Percentiles rank a stretch among this genome's conserved stretches.
These are phyloP conservation scores for Ricordea florida DNA, from an alignment of 92 coral and sea anemone genomes.

Conservation along the genomic window DNA sequence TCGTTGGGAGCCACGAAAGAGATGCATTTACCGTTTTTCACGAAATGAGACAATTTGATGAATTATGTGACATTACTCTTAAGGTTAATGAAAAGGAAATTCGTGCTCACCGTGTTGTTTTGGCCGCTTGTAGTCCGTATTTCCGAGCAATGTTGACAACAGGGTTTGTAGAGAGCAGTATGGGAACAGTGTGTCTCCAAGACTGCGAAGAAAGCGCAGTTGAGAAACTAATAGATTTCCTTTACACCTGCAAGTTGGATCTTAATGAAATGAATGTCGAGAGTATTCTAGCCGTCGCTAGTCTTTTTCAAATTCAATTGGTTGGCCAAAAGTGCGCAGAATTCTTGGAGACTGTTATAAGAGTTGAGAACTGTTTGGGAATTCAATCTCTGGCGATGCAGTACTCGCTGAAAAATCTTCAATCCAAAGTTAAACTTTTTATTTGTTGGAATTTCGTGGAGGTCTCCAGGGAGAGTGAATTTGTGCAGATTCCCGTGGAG, in stretches of 20 bases:
- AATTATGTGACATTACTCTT: slow-evolving; percentile 81
- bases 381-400: slow-evolving; percentile 84
- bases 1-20: slow-evolving; percentile 65
- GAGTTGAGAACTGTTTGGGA: slow-evolving; percentile 78
- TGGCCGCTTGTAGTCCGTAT: slow-evolving; percentile 92
- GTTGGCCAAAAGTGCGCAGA: slow-evolving; percentile 83
- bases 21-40: slow-evolving; percentile 68
- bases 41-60: slow-evolving; percentile 80
- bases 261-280: slow-evolving; percentile 70
- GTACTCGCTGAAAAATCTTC: slow-evolving; percentile 60
- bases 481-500: slow-evolving; percentile 61
- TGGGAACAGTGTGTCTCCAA: slow-evolving; percentile 70
- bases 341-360: slow-evolving; percentile 62
- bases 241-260: slow-evolving; percentile 73
- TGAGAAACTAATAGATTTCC: slow-evolving; percentile 70
- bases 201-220: slow-evolving; percentile 83
- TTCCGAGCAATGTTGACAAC: slow-evolving; percentile 92
- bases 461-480: slow-evolving; percentile 72
- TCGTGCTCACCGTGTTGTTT: slow-evolving; percentile 80
- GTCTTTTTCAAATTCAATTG: slow-evolving; percentile 64
- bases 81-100: slow-evolving; percentile 73
- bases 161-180: slow-evolving; percentile 74
- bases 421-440: slow-evolving; percentile 69
- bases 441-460: slow-evolving; percentile 86
- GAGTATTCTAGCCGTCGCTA: slow-evolving; percentile 70